A percentile compares a stretch with the other conserved stretches of the same genome.
Evolutionary conservation across 64 coral and sea anemone genomes (phyloP).

Genomic region (Orbicella faveolata): DNA sequence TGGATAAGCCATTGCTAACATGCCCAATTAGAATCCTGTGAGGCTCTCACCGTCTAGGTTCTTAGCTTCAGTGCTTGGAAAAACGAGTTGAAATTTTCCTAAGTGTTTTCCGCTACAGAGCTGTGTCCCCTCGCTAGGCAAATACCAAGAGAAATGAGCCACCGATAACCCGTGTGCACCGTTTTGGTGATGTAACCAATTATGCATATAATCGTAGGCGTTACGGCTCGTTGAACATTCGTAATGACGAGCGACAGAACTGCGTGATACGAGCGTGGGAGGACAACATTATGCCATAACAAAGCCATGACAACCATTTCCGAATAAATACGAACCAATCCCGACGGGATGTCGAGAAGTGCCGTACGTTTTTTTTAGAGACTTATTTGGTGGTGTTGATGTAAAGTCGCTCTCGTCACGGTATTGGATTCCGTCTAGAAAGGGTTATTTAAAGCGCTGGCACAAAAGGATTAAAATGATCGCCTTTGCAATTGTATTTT

Average conservation of each 20-base stretch:
- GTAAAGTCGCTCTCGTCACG: not conserved
- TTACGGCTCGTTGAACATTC: slow-evolving; percentile 46
- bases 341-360: slow-evolving; percentile 41
- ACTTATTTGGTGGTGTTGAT: slow-evolving; percentile 40
- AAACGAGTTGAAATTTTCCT: not conserved
- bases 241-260: slow-evolving; percentile 22
- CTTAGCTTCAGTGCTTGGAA: not conserved
- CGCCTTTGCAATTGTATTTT: not conserved
- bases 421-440: slow-evolving; percentile 49
- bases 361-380: not conserved
- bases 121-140: slow-evolving; percentile 27
- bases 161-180: not conserved
- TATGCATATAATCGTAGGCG: slow-evolving; percentile 65
- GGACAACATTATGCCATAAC: slow-evolving; percentile 25
- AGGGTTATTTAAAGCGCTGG: not conserved
- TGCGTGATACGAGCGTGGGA: slow-evolving; percentile 29
- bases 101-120: not conserved
- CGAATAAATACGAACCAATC: slow-evolving; percentile 56
- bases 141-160: slow-evolving; percentile 29
- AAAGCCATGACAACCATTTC: slow-evolving; percentile 52
- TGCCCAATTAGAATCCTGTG: slow-evolving; percentile 3
- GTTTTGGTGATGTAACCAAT: slow-evolving; percentile 43
- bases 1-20: slow-evolving; percentile 64
- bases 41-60: not conserved
- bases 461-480: not conserved